Base-by-base conservation (phyloP, 30 jellyfish, hydroid and myxozoan genomes). In the Sanderia malayensis region DNA sequence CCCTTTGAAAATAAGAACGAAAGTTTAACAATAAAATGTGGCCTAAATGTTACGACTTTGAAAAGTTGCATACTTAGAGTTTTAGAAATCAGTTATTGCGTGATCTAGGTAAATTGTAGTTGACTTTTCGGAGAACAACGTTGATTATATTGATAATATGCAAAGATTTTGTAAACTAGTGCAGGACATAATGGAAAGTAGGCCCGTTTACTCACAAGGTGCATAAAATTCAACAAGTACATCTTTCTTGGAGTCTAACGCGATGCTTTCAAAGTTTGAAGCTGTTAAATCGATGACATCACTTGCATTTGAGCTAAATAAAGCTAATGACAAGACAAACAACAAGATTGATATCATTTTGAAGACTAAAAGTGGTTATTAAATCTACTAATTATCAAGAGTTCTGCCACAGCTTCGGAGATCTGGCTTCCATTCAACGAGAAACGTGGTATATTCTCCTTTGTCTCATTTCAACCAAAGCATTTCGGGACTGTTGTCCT, bases 181-280 rank as follows among this genome's bases (percentile, higher is more conserved):
- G n/a, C n/a, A n/a, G n/a, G n/a, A n/a, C n/a, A n/a, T n/a, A n/a
- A n/a, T n/a, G n/a, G n/a, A n/a, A n/a, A n/a, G n/a, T 61, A 15
- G 23, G 31, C 23, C 26, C 31, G 22, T 31, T 31, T 44, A 92
- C 98, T 92, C 61, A 92, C 98, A 92, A 9, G 98, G 98, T 0
- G 98, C 98, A 68, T 70, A 92, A 55, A 92, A 92, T 58, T 92
- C 96, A 0, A 92, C 98, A 58, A 92, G 61, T 27, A 92, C 98
- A 79, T 83, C 94, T 74, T 92, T 92, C 70, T 72, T 77, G 49
- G 90, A 61, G 67, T 92, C 96, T 79, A 92, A 64, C 31, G 84
- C 98, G 26, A 77, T 68, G 13, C 47, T 11, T 15, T 92, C 96
- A 59, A 92, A 92, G 58, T 92, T 92, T 7, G 73, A 79, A n/a